Base-by-base conservation (phyloP, 2,888 invertebrate species). In the Leptarthrus brevirostris region DNA sequence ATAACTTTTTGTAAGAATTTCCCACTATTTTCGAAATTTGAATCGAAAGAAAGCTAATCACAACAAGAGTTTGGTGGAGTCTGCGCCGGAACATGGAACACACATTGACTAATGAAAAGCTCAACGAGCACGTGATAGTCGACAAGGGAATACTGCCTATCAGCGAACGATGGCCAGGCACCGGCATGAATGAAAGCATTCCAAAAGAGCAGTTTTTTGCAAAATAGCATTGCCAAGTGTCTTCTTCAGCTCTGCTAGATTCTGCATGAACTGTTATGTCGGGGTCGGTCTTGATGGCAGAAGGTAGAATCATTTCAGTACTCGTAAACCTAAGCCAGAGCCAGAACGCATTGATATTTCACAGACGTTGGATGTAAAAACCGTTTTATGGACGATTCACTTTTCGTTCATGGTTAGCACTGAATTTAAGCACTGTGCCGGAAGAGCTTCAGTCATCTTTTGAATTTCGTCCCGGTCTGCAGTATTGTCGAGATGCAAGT, bases 291-390 rank as follows among this genome's bases (percentile, higher is more conserved):
- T 30, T 12, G 30, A 30, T 20, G 54, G 54, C 26, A 24, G 54
- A n/a, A n/a, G n/a, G n/a, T n/a, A n/a, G n/a, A n/a, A n/a, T n/a
- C 26, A 22, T 54, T 24, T 22, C 24, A 14, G n/a, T 54, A n/a
- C n/a, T n/a, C n/a, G n/a, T n/a, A n/a, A n/a, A n/a, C n/a, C n/a
- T n/a, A 30, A 30, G 30, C 30, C 3, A 30, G 30, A 56, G 30
- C 10, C 56, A 56, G 56, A 56, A 56, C 24, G 30, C 56, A 26
- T 56, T 56, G 56, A 24, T 30, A 56, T 26, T 56, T 56, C 56
- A 30, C 24, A 56, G 30, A 30, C 56, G 14, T 6, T 56, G 56
- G 26, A 26, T 30, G 54, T 54, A n/a, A 16, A 54, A 8, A 30
- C 4, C 30, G 30, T 30, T 30, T 30, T 8, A 8, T 30, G 30